Conservation (phyloP, 2,888 invertebrate genomes). For the Ligdia adustata region DNA sequence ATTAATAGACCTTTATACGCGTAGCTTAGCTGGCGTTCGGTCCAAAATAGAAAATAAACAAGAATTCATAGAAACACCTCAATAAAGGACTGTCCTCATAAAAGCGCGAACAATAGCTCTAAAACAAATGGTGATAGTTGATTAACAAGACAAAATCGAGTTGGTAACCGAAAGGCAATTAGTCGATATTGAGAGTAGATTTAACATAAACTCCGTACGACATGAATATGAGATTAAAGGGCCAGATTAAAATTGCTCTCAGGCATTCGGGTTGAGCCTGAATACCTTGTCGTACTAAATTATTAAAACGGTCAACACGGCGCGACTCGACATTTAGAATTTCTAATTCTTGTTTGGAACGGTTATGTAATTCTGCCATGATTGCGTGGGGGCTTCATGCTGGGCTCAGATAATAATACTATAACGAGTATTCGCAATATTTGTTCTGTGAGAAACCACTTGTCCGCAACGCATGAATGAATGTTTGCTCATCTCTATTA, state of each 20-base stretch:
- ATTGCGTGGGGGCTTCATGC: conserved; percentile 1
- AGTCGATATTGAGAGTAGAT: conserved; percentile 33
- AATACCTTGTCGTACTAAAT: conserved; percentile 3
- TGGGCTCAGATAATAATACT: not conserved
- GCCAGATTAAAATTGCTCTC: not conserved
- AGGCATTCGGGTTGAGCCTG: not conserved
- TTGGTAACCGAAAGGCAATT: conserved; percentile 53
- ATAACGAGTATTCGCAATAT: not conserved
- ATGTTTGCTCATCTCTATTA: conserved; percentile 9
- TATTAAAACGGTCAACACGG: conserved; percentile 10
- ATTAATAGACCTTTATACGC: conserved; percentile 11
- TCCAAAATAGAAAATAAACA: conserved; percentile 13
- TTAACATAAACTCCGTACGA: conserved; percentile 3
- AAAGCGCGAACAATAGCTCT: conserved; percentile 40
- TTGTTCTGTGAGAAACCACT: not conserved
- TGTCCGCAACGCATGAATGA: no score
- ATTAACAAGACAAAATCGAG: conserved; percentile 59
- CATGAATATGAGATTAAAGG: conserved; percentile 5
- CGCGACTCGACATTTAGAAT: not conserved
- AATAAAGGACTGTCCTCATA: conserved; percentile 36
- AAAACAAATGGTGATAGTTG: conserved; percentile 47
- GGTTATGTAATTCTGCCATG: conserved; percentile 5
- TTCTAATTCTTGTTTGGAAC: conserved; percentile 15
- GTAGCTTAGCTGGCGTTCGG: not conserved
- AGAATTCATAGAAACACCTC: conserved; percentile 28